These are phyloP conservation scores for Sphinx pinastri DNA, from an alignment of 2,888 invertebrate species.

Conservation along the genomic window DNA sequence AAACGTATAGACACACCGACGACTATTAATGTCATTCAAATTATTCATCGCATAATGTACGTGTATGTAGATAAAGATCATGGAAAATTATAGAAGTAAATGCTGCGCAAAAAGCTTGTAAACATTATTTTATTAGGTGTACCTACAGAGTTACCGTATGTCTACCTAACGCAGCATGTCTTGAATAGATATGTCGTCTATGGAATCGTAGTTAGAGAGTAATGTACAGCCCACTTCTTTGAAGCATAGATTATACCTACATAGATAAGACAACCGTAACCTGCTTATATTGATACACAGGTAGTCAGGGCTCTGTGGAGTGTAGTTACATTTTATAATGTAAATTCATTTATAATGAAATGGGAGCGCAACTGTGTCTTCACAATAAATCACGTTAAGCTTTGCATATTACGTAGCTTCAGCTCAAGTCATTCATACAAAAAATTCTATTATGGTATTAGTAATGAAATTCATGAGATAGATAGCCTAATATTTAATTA, in stretches of 20 bases:
- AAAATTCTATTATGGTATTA: no score
- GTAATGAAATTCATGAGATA: no score
- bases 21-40: constrained; percentile 28
- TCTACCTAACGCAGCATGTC: constrained; percentile 30
- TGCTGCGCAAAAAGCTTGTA: constrained; percentile 63
- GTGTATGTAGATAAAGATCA: constrained; percentile 50
- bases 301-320: no score
- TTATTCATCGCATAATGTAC: constrained; percentile 32
- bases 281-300: no score
- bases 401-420: no score
- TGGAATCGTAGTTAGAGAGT: constrained; percentile 32
- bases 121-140: constrained; percentile 56
- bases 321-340: no score
- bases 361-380: no score
- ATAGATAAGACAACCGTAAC: neutral
- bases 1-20: constrained; percentile 39
- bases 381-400: no score
- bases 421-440: no score
- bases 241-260: constrained; percentile 25
- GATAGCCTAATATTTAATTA: no score
- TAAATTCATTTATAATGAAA: no score
- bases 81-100: constrained; percentile 58
- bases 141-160: constrained; percentile 45
- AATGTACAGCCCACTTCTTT: constrained; percentile 35
- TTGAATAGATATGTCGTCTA: constrained; percentile 37